These are phyloP conservation scores for Drosophila mojavensis DNA, from an alignment of 1,140 invertebrate species.

Conservation along the genomic window DNA sequence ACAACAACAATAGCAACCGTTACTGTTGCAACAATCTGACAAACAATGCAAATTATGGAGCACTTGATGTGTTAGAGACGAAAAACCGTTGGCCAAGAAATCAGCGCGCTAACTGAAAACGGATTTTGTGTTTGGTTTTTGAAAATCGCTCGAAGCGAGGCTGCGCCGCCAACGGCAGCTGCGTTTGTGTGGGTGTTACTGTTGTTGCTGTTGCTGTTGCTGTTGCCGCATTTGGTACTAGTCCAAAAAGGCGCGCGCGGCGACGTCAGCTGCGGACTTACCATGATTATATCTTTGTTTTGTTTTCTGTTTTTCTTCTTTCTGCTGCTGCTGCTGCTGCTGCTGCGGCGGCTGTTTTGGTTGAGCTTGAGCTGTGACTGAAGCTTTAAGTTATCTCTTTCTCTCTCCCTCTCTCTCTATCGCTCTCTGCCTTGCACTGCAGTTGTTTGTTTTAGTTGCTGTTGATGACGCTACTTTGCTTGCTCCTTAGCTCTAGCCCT, in stretches of 20 bases:
- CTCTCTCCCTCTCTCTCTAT: background rate
- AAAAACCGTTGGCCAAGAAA: slow-evolving; percentile 36
- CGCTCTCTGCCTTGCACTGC: slow-evolving; percentile 1
- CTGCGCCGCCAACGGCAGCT: slow-evolving; percentile 11
- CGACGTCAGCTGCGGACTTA: slow-evolving; percentile 34
- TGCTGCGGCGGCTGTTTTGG: slow-evolving; percentile 9
- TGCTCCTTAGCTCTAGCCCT: background rate
- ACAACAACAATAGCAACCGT: background rate
- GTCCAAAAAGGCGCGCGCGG: slow-evolving; percentile 48
- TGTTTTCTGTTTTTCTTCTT: background rate
- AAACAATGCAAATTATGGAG: slow-evolving; percentile 14
- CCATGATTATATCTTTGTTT: slow-evolving; percentile 23
- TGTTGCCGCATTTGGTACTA: slow-evolving; percentile 38
- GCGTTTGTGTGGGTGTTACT: slow-evolving; percentile 36
- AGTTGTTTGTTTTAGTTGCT: slow-evolving; percentile 9
- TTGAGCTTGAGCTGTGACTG: slow-evolving; percentile 28
- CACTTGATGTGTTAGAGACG: background rate
- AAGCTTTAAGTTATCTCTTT: slow-evolving; percentile 8
- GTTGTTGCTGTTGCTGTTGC: slow-evolving; percentile 23
- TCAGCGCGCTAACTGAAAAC: slow-evolving; percentile 46
- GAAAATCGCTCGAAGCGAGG: slow-evolving; percentile 17
- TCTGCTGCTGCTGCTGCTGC: slow-evolving; percentile 8
- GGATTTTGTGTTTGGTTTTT: slow-evolving; percentile 24
- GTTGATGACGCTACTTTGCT: slow-evolving; percentile 6
- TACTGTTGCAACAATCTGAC: background rate